Conservation (phyloP, 2,888 invertebrate species). For the Empis stercorea region DNA sequence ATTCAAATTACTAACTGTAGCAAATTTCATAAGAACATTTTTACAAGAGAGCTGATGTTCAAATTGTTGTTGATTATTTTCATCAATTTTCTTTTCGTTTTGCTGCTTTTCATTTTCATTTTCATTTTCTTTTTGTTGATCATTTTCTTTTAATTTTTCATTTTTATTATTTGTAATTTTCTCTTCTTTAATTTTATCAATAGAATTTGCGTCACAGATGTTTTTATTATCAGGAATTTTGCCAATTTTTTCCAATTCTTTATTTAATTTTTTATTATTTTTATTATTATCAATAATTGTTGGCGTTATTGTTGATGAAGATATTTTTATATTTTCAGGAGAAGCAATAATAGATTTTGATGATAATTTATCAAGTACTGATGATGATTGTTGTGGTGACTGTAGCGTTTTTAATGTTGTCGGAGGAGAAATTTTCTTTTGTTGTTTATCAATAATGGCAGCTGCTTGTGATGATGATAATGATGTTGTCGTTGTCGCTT, state of each 20-base stretch:
- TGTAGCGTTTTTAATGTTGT: background rate
- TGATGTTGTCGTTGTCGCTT: slow-evolving; percentile 13
- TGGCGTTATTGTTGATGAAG: slow-evolving; percentile 5
- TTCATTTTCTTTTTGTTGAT: too few relatives aligned
- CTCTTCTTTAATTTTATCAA: too few relatives aligned
- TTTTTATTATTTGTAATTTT: too few relatives aligned
- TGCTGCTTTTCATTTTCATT: slow-evolving; percentile 1
- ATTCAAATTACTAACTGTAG: slow-evolving; percentile 37
- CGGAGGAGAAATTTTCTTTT: slow-evolving; percentile 4
- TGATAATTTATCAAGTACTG: slow-evolving; percentile 2
- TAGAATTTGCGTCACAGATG: too few relatives aligned
- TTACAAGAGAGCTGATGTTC: background rate
- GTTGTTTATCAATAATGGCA: slow-evolving; percentile 7
- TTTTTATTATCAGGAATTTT: too few relatives aligned
- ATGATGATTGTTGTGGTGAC: background rate
- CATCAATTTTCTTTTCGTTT: slow-evolving; percentile 13
- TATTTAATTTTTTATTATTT: background rate
- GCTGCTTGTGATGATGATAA: slow-evolving; percentile 12
- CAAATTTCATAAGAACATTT: slow-evolving; percentile 29
- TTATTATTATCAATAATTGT: background rate
- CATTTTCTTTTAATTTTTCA: too few relatives aligned
- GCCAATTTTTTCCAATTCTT: background rate
- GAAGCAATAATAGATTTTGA: background rate
- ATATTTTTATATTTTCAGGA: slow-evolving; percentile 7
- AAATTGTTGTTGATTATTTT: slow-evolving; percentile 6